These are phyloP conservation scores for Cavia porcellus DNA, from an alignment of 2,113 vertebrate species.

Conservation along the genomic window DNA sequence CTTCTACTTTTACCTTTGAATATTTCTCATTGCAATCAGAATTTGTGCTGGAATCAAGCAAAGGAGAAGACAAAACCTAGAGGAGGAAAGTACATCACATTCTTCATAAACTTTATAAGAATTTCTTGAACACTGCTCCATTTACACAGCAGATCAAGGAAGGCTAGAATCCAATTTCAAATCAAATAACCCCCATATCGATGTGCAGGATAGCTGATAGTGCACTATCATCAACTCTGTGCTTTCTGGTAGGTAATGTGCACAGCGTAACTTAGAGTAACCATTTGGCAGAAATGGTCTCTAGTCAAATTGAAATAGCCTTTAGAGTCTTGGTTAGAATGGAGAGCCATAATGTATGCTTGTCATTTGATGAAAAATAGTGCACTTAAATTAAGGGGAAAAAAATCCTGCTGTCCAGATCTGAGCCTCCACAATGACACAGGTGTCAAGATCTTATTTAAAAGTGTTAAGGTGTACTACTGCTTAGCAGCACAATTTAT, in stretches of 20 bases:
- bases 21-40: constrained; percentile 84
- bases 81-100: not conserved
- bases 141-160: constrained; percentile 89
- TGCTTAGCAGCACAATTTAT: constrained; percentile 78
- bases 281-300: constrained; percentile 89
- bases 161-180: constrained; percentile 91
- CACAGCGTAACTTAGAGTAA: constrained; percentile 86
- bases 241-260: constrained; percentile 89
- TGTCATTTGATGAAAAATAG: constrained; percentile 85
- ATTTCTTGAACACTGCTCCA: constrained; percentile 87
- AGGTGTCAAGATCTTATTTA: constrained; percentile 86
- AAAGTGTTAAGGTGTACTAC: constrained; percentile 78
- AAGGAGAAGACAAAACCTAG: constrained; percentile 79
- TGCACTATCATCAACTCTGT: constrained; percentile 86
- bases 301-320: constrained; percentile 90
- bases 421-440: constrained; percentile 65
- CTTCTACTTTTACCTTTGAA: constrained; percentile 81
- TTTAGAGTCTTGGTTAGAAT: constrained; percentile 87
- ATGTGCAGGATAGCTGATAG: constrained; percentile 86
- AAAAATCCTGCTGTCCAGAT: constrained; percentile 79
- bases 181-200: constrained; percentile 90
- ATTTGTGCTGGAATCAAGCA: constrained; percentile 61
- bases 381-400: constrained; percentile 84
- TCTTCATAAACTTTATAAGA: constrained; percentile 86
- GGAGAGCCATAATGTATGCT: constrained; percentile 85